Percentiles rank a stretch among this genome's conserved stretches.
phyloP scores from a whole-genome alignment of 2,888 invertebrate species.

The Tinea trinotella region DNA sequence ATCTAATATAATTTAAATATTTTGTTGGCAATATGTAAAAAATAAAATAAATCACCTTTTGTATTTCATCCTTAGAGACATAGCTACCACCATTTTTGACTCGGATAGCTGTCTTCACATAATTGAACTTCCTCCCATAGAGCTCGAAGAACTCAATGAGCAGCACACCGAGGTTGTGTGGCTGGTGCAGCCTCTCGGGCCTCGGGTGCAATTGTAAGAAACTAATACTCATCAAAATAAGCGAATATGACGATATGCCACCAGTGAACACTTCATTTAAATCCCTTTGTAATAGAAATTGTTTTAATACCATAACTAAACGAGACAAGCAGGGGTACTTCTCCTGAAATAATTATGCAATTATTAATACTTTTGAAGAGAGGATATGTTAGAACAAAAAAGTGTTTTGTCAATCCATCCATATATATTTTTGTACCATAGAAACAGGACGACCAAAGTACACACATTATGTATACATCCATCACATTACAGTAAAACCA shows the following conservation, averaged over 20 bases:
- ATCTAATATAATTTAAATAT: too few relatives aligned
- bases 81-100: conserved; percentile 95
- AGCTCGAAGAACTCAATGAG: conserved; percentile 98
- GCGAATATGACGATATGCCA: conserved; percentile 98
- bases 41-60: conserved; percentile 62
- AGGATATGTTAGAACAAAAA: too few relatives aligned
- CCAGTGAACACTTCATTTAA: conserved; percentile 99
- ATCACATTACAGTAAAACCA: too few relatives aligned
- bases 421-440: too few relatives aligned
- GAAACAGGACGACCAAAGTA: too few relatives aligned
- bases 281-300: conserved; percentile 97
- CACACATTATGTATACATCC: too few relatives aligned
- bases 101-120: conserved; percentile 93
- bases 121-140: conserved; percentile 97
- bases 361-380: too few relatives aligned
- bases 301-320: conserved; percentile 97
- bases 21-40: too few relatives aligned
- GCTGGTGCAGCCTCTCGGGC: conserved; percentile 77
- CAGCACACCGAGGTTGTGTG: conserved; percentile 90
- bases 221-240: conserved; percentile 98
- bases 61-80: conserved; percentile 94
- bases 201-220: conserved; percentile 95
- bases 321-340: conserved; percentile 93
- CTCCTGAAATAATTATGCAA: conserved; percentile 46
- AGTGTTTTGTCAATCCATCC: too few relatives aligned